These are phyloP conservation scores for Paguma larvata DNA, from an alignment of 2,797 vertebrate genomes.

Conservation along the genomic window DNA sequence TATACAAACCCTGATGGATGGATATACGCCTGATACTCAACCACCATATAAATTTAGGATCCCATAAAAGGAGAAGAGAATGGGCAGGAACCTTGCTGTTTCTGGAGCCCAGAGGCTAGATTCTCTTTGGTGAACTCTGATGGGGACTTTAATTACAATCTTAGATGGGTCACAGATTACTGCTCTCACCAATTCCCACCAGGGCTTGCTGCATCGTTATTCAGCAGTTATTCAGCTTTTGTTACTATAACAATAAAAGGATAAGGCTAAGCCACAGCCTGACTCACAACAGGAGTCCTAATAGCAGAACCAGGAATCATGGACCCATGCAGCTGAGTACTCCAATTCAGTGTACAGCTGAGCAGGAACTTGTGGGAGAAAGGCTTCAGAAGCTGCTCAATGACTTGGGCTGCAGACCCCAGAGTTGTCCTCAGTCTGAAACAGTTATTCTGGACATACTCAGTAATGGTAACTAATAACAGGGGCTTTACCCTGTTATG, in stretches of 20 bases:
- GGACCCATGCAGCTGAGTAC: background rate
- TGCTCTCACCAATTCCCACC: background rate
- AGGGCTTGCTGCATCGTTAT: conserved; percentile 4
- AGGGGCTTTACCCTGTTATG: background rate
- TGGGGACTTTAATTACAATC: background rate
- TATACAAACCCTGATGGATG: background rate
- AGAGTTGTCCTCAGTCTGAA: background rate
- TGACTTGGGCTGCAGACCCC: background rate
- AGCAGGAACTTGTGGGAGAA: background rate
- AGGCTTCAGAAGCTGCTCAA: background rate
- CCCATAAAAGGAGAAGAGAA: background rate
- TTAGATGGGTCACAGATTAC: background rate
- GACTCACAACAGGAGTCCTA: conserved; percentile 26
- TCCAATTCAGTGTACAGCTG: background rate
- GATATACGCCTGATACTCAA: background rate
- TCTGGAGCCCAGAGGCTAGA: background rate
- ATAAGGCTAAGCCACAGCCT: conserved; percentile 27
- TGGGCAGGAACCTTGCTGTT: background rate
- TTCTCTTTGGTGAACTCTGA: background rate
- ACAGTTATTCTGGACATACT: background rate
- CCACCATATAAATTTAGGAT: background rate
- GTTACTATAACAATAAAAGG: conserved; percentile 25
- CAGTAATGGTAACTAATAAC: background rate
- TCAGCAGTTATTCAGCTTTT: conserved; percentile 15
- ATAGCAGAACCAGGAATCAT: background rate